phyloP scores from a whole-genome alignment of 2,888 invertebrate genomes.

The Andrena flavipes region DNA sequence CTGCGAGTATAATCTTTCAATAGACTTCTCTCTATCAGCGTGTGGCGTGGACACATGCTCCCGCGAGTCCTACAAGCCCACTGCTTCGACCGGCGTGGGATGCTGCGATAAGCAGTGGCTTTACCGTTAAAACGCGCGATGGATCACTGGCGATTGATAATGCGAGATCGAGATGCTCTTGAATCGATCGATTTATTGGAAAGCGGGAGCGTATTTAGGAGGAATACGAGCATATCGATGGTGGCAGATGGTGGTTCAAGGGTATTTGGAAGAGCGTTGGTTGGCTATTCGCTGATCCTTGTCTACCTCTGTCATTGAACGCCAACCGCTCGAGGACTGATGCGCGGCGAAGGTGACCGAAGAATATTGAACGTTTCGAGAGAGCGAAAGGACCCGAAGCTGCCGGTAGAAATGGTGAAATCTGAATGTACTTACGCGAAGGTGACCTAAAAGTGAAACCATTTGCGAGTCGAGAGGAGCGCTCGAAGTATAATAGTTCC shows the following conservation, averaged over 20 bases:
- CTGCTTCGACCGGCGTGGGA: constrained; percentile 22
- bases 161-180: constrained; percentile 3
- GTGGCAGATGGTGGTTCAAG: constrained; percentile 21
- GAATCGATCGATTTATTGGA: background rate
- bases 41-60: constrained; percentile 10
- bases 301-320: constrained; percentile 8
- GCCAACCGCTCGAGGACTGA: constrained; percentile 6
- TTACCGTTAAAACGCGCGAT: constrained; percentile 12
- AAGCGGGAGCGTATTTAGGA: no score
- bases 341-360: constrained; percentile 19
- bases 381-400: constrained; percentile 74
- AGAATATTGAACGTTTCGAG: constrained; percentile 69
- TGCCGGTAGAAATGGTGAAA: constrained; percentile 71
- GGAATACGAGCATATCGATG: background rate
- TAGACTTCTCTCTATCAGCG: constrained; percentile 16
- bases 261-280: background rate
- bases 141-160: constrained; percentile 16
- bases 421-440: constrained; percentile 70
- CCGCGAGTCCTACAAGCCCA: background rate
- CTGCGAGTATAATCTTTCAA: constrained; percentile 23
- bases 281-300: background rate
- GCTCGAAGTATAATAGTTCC: constrained; percentile 6
- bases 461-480: constrained; percentile 63
- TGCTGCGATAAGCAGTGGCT: constrained; percentile 22
- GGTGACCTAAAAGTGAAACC: constrained; percentile 77